Conservation (phyloP, 2,888 invertebrate species). For the Ypsolopha scabrella region DNA sequence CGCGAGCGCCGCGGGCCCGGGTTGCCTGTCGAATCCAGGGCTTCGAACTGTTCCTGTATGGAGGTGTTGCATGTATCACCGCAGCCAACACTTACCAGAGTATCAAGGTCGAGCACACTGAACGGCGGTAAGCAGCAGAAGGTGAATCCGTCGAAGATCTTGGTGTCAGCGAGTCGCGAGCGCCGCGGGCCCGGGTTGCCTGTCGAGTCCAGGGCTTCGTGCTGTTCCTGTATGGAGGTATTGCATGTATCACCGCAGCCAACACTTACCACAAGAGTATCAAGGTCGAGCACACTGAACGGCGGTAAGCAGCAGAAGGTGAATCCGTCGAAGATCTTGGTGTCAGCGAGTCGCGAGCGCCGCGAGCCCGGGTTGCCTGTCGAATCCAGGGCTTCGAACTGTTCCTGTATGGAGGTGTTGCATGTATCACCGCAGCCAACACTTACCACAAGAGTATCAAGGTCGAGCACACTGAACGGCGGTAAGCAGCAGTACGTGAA, state of each 20-base stretch:
- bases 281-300: constrained; percentile 41
- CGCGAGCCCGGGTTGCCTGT: constrained; percentile 64
- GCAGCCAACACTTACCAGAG: constrained; percentile 34
- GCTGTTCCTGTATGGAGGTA: constrained; percentile 35
- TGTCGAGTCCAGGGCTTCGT: constrained; percentile 63
- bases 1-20: constrained; percentile 65
- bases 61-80: no score
- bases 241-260: no score
- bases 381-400: constrained; percentile 64
- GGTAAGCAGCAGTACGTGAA: constrained; percentile 65
- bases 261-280: constrained; percentile 35
- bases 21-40: constrained; percentile 58
- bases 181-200: constrained; percentile 64
- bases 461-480: constrained; percentile 51
- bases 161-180: constrained; percentile 40
- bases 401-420: constrained; percentile 28
- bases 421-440: no score
- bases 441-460: constrained; percentile 37
- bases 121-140: constrained; percentile 67
- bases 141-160: constrained; percentile 58
- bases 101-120: constrained; percentile 34
- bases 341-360: constrained; percentile 43
- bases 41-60: constrained; percentile 59
- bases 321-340: constrained; percentile 56
- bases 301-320: constrained; percentile 65